Evolutionary conservation across 1,140 invertebrate species (phyloP), one percentile per base, ranked within the genome.

Genomic region (Meteorus sp.): DNA sequence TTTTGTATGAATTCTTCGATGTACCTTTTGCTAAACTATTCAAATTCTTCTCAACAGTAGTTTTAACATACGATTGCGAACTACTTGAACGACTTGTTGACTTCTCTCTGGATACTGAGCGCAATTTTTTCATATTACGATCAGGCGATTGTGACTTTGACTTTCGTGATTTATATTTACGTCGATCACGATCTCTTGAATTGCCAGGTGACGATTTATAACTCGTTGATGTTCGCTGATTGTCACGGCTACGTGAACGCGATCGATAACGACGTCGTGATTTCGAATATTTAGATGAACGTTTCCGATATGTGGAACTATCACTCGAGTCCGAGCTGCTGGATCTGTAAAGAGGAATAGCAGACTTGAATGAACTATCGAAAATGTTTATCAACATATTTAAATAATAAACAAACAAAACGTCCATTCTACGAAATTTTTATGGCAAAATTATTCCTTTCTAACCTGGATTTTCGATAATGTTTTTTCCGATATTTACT

Each of bases 21-120:
- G 20, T 72, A 76, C 77, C 76, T 74, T 71, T 78, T 11, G 60
- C 56, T 27, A 63, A 23, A 53, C 66, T 31, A 55, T 29, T 70
- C 35, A 59, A 60, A 23, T 37, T 25, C 55, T 74, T 77, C 4
- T 79, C 76, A 19, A 23, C n/a, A 13, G 51, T 13, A 47, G 67
- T 44, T 61, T 75, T 74, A 23, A 70, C 56, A 66, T 70, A 73
- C 9, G 77, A 78, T 20, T 78, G 77, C 3, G 73, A 78, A 63
- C 75, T 80, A 56, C 74, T 78, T 0, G 76, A 78, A 56, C 77
- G 62, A 55, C 76, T 79, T 3, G 71, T 71, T 4, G 76, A 79
- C 45, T 78, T 79, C 48, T 81, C 77, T 60, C 72, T 72, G 0
- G 79, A 79, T 47, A 52, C 47, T 3, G 79, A 81, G 63, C 73